Conservation (phyloP, 2,113 vertebrate genomes). For the Catharus bicknelli region DNA sequence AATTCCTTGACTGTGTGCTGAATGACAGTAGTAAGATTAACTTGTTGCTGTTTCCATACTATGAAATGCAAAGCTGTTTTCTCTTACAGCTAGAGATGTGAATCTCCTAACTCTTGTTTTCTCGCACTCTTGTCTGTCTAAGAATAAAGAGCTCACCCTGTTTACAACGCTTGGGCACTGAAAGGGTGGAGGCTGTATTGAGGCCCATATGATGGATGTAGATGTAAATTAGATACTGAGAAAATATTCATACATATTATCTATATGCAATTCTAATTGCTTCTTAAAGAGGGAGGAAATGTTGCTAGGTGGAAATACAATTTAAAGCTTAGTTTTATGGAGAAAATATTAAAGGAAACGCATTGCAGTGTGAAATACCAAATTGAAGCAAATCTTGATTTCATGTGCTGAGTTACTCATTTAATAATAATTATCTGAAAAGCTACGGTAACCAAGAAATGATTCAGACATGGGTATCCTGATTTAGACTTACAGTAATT, state of each 20-base stretch:
- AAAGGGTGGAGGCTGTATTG: not conserved
- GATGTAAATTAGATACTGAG: not conserved
- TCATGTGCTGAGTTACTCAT: not conserved
- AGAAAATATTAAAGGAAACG: not conserved
- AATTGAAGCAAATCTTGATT: not conserved
- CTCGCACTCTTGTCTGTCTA: not conserved
- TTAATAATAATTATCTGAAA: not conserved
- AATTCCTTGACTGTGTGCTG: not conserved
- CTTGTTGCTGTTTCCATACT: not conserved
- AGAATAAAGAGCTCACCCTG: not conserved
- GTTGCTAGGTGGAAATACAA: not conserved
- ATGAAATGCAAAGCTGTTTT: not conserved
- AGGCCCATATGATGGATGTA: not conserved
- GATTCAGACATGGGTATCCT: not conserved
- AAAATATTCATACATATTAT: not conserved
- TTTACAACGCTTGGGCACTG: not conserved
- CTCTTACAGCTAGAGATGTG: not conserved
- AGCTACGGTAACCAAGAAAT: not conserved
- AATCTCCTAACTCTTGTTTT: not conserved
- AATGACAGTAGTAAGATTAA: not conserved
- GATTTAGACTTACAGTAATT: not conserved
- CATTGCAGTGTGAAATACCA: not conserved
- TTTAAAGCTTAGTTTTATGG: not conserved
- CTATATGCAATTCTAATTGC: not conserved
- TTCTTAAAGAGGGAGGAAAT: not conserved